Conservation (phyloP, 2,888 invertebrate genomes). For the Lottia scabra region DNA sequence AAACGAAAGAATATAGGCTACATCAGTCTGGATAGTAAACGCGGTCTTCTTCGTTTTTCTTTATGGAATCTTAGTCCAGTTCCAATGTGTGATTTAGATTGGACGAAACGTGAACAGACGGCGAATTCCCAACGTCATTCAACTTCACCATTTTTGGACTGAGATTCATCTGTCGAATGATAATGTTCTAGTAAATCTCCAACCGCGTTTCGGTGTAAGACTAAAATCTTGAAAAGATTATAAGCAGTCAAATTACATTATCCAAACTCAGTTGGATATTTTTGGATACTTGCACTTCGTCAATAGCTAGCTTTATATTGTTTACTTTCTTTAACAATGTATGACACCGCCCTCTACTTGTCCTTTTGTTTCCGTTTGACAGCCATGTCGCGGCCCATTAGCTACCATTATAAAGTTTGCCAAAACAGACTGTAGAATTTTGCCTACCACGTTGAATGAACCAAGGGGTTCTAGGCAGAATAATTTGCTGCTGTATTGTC, state of each 20-base stretch:
- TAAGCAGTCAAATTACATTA: conserved; percentile 4
- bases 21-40: too few relatives aligned
- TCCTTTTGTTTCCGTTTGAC: conserved; percentile 33
- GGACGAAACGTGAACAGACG: neutral
- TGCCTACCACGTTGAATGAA: conserved; percentile 9
- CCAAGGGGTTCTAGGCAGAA: conserved; percentile 3
- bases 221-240: conserved; percentile 2
- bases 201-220: neutral
- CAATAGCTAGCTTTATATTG: conserved; percentile 6
- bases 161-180: neutral
- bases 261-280: neutral
- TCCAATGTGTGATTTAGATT: too few relatives aligned
- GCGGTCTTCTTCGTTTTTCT: too few relatives aligned
- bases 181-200: neutral
- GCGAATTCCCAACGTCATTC: neutral
- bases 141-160: neutral
- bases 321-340: conserved; percentile 17
- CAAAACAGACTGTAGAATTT: conserved; percentile 24
- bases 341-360: conserved; percentile 24
- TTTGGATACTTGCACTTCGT: conserved; percentile 7
- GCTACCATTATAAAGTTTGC: conserved; percentile 30
- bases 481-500: conserved; percentile 15
- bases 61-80: too few relatives aligned
- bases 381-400: conserved; percentile 33
- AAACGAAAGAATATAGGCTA: too few relatives aligned